A percentile compares a stretch with the other conserved stretches of the same genome.
These are phyloP conservation scores for Pantelozetes paolii DNA, from an alignment of 2,888 invertebrate species.

Conservation along the genomic window DNA sequence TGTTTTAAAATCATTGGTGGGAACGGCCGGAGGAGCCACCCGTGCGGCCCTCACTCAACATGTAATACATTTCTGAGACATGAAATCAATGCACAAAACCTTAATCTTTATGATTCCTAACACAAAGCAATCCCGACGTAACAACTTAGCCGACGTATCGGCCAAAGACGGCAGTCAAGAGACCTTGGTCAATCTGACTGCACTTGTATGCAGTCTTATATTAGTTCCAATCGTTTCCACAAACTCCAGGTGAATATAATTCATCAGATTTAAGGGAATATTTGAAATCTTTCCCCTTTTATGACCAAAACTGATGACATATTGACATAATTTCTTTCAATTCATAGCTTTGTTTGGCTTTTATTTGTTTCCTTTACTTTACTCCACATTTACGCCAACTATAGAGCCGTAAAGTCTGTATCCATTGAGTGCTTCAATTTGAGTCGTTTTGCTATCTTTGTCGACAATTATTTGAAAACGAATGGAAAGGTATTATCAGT, in stretches of 20 bases:
- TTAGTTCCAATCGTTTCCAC: slow-evolving; percentile 63
- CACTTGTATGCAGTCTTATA: slow-evolving; percentile 71
- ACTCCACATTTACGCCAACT: slow-evolving; percentile 80
- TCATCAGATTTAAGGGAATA: slow-evolving; percentile 44
- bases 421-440: slow-evolving; percentile 75
- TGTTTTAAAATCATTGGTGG: slow-evolving; percentile 76
- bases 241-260: slow-evolving; percentile 49
- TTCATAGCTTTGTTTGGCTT: slow-evolving; percentile 62
- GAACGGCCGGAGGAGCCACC: slow-evolving; percentile 82
- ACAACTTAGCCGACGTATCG: slow-evolving; percentile 86
- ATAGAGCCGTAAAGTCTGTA: slow-evolving; percentile 74
- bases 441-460: slow-evolving; percentile 66
- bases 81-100: neutral
- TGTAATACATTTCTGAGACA: slow-evolving; percentile 41
- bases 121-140: slow-evolving; percentile 63
- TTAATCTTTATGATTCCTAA: neutral
- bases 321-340: neutral
- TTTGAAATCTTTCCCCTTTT: slow-evolving; percentile 39
- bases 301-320: neutral
- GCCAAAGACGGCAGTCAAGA: slow-evolving; percentile 97
- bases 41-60: slow-evolving; percentile 88
- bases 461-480: slow-evolving; percentile 63
- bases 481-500: slow-evolving; percentile 63
- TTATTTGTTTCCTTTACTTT: slow-evolving; percentile 69
- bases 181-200: slow-evolving; percentile 85